Evolutionary conservation across 2,888 invertebrate genomes (phyloP), one percentile per base, ranked within the genome.

Genomic region (Glyphotaelius pellucidus): DNA sequence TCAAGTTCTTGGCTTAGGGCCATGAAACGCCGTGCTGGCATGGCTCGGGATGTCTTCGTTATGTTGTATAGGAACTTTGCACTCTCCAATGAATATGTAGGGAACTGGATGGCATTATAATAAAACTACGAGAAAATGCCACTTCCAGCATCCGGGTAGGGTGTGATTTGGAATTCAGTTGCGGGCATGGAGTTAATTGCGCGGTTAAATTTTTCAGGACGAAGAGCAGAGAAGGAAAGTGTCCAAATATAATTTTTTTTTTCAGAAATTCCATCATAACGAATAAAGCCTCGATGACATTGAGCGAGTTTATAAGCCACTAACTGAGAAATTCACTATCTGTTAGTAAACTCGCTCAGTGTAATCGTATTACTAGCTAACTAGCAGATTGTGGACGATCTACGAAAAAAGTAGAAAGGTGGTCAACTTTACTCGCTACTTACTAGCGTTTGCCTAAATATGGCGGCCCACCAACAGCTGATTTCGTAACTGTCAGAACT

Each of bases 11-110:
- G 83, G 35, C 83, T 38, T 25, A 14, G 31, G 35, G 83, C 83
- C 83, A 83, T 32, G 83, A 83, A 83, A 19, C 83, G 14, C 83
- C 83, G 32, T 4, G 19, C 9, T 67, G 67, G 67, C 67, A n/a
- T 67, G 9, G 67, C 67, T 83, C 83, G 83, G 25, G 83, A 83
- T 83, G 83, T 83, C 83, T 83, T 83, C 35, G 83, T 83, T 83
- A 67, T 35, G 83, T 83, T 83, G 25, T 83, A 9, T 35, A 32
- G 32, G 12, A 83, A 83, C 32, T 83, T 83, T 83, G 19, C 83
- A 83, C 25, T n/a, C 9, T 32, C 35, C 19, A 35, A 83, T 83
- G 83, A 83, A 83, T 83, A 83, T 83, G 83, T 38, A 83, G 25
- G 35, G 83, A 83, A 32, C 35, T 35, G 83, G 35, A 32, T 83